Base-by-base conservation (phyloP, 2,888 invertebrate genomes). In the Scrobipalpa costella region DNA sequence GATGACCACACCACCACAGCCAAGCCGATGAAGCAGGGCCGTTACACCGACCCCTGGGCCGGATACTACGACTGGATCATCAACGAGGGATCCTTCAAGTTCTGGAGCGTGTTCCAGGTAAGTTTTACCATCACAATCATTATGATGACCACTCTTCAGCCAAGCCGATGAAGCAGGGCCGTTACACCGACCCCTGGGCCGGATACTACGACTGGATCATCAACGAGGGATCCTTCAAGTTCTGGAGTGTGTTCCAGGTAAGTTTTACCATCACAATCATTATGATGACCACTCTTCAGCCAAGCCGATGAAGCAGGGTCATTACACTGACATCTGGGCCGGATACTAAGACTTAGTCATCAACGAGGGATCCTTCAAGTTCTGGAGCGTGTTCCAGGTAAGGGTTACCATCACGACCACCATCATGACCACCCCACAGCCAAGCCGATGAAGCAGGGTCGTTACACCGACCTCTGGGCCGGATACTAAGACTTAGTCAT, bases 101-200 rank as follows among this genome's bases (percentile, higher is more conserved):
- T 97, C 85, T 97, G 96, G 96, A 96, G 96, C 40, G 95, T 93
- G 8, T 97, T 97, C 83, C 96, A 97, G 93, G 96, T 96, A 83
- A 84, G 78, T 72, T 59, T 17, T 9, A 40, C 15, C 5, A 47
- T 44, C 36, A 33, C 27, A 7, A 9, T 3, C 40, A 40, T 13
- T 13, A 40, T 13, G 2, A 27, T 27, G 27, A 27, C 5, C 27
- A 27, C 27, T 3, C 27, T 2, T 17, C 47, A 1, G 11, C 21
- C 49, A 88, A 88, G 9, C 49, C 49, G 7, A 49, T 49, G 19
- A 19, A 49, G 49, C 49, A 92, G 69, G 90, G 93, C 13, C 78
- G 92, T 2, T 94, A 94, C 82, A 89, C 92, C 34, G 96, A 96
- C 80, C 95, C 95, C 61, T 95, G 96, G 93, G 94, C 94, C 40